Evolutionary conservation across 2,797 vertebrate species (phyloP), one percentile per base, ranked within the genome.

Genomic region (Parauchenoglanis punctatus): DNA sequence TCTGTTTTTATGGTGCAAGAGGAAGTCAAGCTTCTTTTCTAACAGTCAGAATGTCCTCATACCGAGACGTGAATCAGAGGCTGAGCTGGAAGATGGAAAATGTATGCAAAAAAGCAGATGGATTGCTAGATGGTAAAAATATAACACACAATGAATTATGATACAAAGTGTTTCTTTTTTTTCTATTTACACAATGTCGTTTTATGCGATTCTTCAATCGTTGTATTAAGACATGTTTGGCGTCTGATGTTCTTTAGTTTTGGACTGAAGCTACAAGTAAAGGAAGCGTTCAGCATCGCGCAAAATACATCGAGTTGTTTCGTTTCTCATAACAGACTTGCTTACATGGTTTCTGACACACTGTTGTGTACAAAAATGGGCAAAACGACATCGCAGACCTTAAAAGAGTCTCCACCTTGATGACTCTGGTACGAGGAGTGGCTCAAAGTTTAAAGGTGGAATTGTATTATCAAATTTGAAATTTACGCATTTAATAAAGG

Each of bases 1-100:
- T 54, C 73, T 3, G 17, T 56, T 46, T 81, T 44, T 61, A 15
- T 81, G 78, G 49, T 70, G 82, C 46, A 83, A 70, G 65, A 83
- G 65, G 44, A 67, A 56, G 65, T 20, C 7, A 3, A 20, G 63
- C 46, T 68, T 83, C 46, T 7, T 68, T 68, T 83, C 44, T 35
- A 54, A 52, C 63, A 1, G 61, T 46, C 18, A 49, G 59, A 7
- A 28, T 68, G 44, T 68, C 63, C 31, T 83, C 81, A 83, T 2
- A 68, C 44, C 8, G 63, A 83, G 17, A 2, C n/a, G 18, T 23
- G 81, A 65, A 6, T 17, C 61, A 7, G 81, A 65, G 59, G 28
- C 75, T 11, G 75, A 31, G 52, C 76, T 31, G 18, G 75, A 76
- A 76, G 73, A 28, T 2, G 6, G 40, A 77, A 75, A 73, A 23